phyloP scores from a whole-genome alignment of 2,888 invertebrate species.

The Troilus luridus region DNA sequence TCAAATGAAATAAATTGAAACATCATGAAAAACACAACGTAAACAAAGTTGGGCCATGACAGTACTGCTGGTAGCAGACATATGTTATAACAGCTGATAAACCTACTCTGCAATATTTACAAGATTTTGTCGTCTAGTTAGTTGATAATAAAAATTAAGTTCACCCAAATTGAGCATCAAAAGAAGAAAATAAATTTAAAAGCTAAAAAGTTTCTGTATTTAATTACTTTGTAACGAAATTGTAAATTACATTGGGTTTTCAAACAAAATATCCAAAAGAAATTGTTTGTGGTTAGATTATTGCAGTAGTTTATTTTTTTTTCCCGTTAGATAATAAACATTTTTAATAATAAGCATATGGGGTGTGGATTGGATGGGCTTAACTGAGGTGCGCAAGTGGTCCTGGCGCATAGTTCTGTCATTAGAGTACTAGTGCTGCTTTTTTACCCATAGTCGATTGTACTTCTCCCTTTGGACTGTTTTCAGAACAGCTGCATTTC shows the following conservation, averaged over 20 bases:
- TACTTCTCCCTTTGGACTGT: background rate
- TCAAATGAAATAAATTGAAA: slow-evolving; percentile 43
- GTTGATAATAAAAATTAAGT: background rate
- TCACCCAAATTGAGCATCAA: background rate
- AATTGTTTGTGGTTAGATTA: background rate
- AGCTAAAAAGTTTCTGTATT: background rate
- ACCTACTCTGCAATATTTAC: slow-evolving; percentile 50
- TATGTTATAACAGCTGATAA: slow-evolving; percentile 61
- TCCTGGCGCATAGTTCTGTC: slow-evolving; percentile 52
- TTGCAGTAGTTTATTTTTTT: background rate
- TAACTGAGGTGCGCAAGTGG: slow-evolving; percentile 36
- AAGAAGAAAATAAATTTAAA: background rate
- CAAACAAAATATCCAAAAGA: background rate
- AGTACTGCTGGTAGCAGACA: slow-evolving; percentile 51
- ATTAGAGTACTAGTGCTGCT: slow-evolving; percentile 51
- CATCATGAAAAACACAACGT: slow-evolving; percentile 39
- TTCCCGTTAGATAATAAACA: background rate
- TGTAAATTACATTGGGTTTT: background rate
- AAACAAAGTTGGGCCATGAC: slow-evolving; percentile 53
- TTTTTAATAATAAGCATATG: slow-evolving; percentile 9
- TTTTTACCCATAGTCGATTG: slow-evolving; percentile 42
- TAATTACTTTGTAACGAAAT: background rate
- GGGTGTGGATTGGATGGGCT: background rate
- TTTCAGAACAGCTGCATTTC: slow-evolving; percentile 43
- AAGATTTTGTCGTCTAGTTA: background rate